phyloP scores from a whole-genome alignment of 2,888 invertebrate species.

The Rotaria socialis region DNA sequence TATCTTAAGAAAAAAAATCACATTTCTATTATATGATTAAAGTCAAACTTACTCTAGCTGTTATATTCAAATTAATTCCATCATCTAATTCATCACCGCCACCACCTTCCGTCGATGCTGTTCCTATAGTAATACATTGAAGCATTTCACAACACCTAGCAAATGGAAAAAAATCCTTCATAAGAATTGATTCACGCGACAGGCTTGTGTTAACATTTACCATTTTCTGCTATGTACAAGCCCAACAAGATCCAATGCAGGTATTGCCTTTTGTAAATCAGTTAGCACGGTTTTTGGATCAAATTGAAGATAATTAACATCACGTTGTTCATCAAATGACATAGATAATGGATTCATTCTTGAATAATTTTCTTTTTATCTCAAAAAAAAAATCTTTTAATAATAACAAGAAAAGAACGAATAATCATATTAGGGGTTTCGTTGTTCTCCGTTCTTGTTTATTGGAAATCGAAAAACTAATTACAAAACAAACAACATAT shows the following conservation, averaged over 20 bases:
- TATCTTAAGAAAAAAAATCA: neutral
- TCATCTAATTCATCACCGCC: neutral
- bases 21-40: too few species aligned
- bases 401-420: too few species aligned
- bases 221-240: conserved; percentile 31
- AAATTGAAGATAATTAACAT: conserved; percentile 26
- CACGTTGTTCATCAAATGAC: conserved; percentile 30
- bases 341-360: neutral
- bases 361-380: neutral
- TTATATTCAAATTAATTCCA: conserved; percentile 6
- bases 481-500: too few species aligned
- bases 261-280: conserved; percentile 3
- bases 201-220: neutral
- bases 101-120: neutral
- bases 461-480: too few species aligned
- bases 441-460: too few species aligned
- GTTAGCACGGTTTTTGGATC: neutral
- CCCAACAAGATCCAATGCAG: conserved; percentile 10
- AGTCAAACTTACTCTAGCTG: neutral
- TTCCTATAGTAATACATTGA: neutral
- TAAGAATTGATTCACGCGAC: neutral
- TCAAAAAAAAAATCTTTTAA: neutral
- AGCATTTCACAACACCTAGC: conserved; percentile 23
- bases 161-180: neutral
- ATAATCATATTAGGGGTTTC: too few species aligned